Evolutionary conservation across 2,888 invertebrate genomes (phyloP).

Genomic region (Leptinotarsa peninsularis): DNA sequence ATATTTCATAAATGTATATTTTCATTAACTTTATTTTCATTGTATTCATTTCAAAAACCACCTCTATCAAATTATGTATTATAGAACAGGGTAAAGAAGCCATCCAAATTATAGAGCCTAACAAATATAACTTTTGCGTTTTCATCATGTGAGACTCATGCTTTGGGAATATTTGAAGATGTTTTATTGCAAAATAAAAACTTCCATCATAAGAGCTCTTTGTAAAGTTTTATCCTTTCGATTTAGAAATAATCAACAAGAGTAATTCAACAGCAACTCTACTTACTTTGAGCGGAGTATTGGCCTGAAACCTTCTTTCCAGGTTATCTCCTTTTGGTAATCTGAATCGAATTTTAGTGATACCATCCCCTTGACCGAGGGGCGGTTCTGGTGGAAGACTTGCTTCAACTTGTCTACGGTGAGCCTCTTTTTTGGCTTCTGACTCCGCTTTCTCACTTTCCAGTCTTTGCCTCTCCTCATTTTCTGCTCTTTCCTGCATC

Average conservation of each 20-base stretch:
- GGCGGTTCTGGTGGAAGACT: slow-evolving; percentile 81
- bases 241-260: background rate
- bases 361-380: slow-evolving; percentile 69
- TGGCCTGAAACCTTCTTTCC: slow-evolving; percentile 80
- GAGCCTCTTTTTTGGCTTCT: slow-evolving; percentile 81
- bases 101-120: no score
- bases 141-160: no score
- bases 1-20: no score
- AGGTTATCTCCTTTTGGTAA: slow-evolving; percentile 83
- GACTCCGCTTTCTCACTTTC: slow-evolving; percentile 81
- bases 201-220: background rate
- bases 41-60: no score
- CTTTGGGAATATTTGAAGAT: no score
- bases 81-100: no score
- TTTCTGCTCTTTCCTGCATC: slow-evolving; percentile 79
- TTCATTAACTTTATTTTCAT: no score
- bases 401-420: slow-evolving; percentile 72
- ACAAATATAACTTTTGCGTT: no score
- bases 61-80: no score
- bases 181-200: no score
- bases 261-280: background rate
- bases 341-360: slow-evolving; percentile 84
- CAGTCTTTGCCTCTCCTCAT: slow-evolving; percentile 78
- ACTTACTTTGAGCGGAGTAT: slow-evolving; percentile 70
- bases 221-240: background rate